phyloP scores from a whole-genome alignment of 2,113 vertebrate species.

The Cariama cristata region DNA sequence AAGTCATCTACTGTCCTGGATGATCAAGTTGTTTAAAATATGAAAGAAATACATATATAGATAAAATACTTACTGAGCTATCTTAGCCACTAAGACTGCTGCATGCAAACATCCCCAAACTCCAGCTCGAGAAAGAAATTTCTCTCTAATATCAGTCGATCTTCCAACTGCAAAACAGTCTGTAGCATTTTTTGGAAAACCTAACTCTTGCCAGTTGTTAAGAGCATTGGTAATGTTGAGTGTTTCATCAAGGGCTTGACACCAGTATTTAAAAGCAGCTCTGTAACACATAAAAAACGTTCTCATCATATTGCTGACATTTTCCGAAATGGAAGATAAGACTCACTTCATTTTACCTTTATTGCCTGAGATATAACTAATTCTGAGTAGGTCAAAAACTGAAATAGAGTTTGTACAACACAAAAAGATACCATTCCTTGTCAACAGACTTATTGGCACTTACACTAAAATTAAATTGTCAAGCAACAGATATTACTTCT shows the following conservation, averaged over 20 bases:
- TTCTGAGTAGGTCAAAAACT: constrained; percentile 23
- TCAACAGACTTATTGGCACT: background rate
- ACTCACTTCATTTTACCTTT: background rate
- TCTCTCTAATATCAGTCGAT: constrained; percentile 76
- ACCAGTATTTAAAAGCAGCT: constrained; percentile 88
- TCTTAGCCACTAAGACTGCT: constrained; percentile 89
- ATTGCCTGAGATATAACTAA: background rate
- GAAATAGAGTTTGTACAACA: background rate
- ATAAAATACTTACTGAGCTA: constrained; percentile 88
- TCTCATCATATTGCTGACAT: constrained; percentile 33
- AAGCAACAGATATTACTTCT: background rate
- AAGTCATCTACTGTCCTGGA: background rate
- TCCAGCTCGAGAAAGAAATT: constrained; percentile 84
- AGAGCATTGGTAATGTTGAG: constrained; percentile 80
- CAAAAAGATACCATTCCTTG: background rate
- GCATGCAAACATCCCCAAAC: constrained; percentile 93
- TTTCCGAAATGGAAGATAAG: constrained; percentile 47
- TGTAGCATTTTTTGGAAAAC: constrained; percentile 9
- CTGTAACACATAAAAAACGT: constrained; percentile 70
- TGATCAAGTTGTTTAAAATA: background rate
- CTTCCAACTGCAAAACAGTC: background rate
- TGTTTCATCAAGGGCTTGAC: constrained; percentile 87
- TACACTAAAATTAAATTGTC: background rate
- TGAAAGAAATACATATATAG: background rate
- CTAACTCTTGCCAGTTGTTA: constrained; percentile 85